phyloP scores from a whole-genome alignment of 2,797 vertebrate species.

The Chaunax sp. region DNA sequence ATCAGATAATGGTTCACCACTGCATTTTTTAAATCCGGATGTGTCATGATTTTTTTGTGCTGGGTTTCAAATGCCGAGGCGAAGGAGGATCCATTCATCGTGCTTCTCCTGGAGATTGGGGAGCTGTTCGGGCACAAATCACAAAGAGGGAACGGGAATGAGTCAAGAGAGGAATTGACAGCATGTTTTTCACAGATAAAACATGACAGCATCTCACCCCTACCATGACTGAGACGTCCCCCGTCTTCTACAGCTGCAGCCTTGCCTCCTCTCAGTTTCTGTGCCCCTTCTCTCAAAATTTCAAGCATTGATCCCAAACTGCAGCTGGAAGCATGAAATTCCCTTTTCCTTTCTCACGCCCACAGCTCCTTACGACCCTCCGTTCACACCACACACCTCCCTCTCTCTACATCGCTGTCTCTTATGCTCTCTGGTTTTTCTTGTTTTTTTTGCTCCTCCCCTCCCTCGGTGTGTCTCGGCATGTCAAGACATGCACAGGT shows the following conservation, averaged over 20 bases:
- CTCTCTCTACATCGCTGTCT: conserved; percentile 27
- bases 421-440: conserved; percentile 70
- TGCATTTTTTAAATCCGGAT: conserved; percentile 3
- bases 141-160: conserved; percentile 40
- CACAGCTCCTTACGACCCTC: conserved; percentile 29
- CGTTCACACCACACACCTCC: conserved; percentile 47
- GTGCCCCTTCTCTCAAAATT: conserved; percentile 32
- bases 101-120: conserved; percentile 7
- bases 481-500: conserved; percentile 77
- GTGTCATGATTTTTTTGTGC: conserved; percentile 3
- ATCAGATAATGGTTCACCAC: conserved; percentile 32
- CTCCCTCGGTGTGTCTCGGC: conserved; percentile 69
- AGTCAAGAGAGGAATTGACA: conserved; percentile 51
- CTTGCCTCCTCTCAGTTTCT: conserved; percentile 32
- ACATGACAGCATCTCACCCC: conserved; percentile 50
- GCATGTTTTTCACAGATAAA: conserved; percentile 47
- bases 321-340: conserved; percentile 49
- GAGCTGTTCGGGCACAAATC: conserved; percentile 49
- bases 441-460: conserved; percentile 76
- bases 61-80: background rate
- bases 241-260: conserved; percentile 38
- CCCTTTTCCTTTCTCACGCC: conserved; percentile 66
- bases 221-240: conserved; percentile 14
- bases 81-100: conserved; percentile 22
- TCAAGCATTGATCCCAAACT: conserved; percentile 33